Conservation (phyloP, 1,140 invertebrate species). For the Gryon sp. region DNA sequence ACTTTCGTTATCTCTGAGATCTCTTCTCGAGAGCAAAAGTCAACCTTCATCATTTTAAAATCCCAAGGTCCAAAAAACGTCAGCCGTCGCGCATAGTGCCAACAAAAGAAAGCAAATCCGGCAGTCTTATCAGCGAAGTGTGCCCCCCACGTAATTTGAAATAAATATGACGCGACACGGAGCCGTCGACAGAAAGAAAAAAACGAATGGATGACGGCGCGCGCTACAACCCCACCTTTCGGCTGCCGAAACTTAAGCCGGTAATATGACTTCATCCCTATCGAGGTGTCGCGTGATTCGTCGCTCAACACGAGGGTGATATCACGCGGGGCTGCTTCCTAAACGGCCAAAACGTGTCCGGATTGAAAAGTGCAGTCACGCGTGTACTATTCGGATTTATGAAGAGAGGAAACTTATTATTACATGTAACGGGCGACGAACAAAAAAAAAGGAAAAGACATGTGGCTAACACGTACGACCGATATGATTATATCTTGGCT, state of each 20-base stretch:
- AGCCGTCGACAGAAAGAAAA: slow-evolving; percentile 31
- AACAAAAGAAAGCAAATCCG: slow-evolving; percentile 44
- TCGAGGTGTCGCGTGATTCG: slow-evolving; percentile 40
- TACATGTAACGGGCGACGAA: slow-evolving; percentile 10
- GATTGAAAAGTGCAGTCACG: slow-evolving; percentile 60
- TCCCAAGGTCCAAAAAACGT: slow-evolving; percentile 23
- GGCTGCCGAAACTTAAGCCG: slow-evolving; percentile 40
- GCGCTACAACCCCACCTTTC: background rate
- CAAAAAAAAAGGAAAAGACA: slow-evolving; percentile 9
- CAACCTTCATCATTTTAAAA: slow-evolving; percentile 46
- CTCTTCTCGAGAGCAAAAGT: slow-evolving; percentile 36
- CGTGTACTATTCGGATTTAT: slow-evolving; percentile 39
- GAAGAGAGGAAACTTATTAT: slow-evolving; percentile 40
- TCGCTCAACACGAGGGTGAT: slow-evolving; percentile 33
- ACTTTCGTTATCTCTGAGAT: slow-evolving; percentile 14
- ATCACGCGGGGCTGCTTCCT: slow-evolving; percentile 39
- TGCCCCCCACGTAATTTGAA: slow-evolving; percentile 47
- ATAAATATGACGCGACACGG: slow-evolving; percentile 58
- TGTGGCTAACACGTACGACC: slow-evolving; percentile 14
- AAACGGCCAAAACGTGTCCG: slow-evolving; percentile 49
- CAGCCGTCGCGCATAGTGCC: background rate
- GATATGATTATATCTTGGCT: slow-evolving; percentile 20
- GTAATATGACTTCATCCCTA: slow-evolving; percentile 57
- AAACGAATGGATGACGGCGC: no score
- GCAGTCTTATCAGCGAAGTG: slow-evolving; percentile 40